Evolutionary conservation across 2,888 invertebrate genomes (phyloP), one percentile per base, ranked within the genome.

Genomic region (Drosophila subsilvestris): DNA sequence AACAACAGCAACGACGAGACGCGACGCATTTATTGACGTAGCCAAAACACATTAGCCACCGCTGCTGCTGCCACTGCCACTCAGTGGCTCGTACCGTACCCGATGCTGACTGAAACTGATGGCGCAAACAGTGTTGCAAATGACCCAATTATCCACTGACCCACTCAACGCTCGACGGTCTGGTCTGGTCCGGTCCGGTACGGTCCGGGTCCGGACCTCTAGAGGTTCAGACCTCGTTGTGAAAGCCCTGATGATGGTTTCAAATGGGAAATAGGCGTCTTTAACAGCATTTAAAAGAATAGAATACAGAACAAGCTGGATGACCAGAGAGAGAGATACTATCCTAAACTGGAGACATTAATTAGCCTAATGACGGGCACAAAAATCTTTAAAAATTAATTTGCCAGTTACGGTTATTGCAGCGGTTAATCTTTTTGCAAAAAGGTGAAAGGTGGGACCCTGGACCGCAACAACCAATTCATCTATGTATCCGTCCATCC

Each of bases 71-170:
- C 9, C 48, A 42, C 20, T 37, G 53, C 42, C 42, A 54, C 32
- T 43, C 29, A 27, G 25, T 58, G 50, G 61, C 48, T 56, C 63
- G 49, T 56, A 62, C 73, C 37, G n/a, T 61, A 54, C 50, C 50
- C 20, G 54, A 48, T 51, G 75, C 59, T 69, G 74, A 76, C 73
- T 75, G 88, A 86, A 73, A 73, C 73, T 75, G 89, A 86, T 89
- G 85, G 85, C 76, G 88, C 88, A 86, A 89, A 89, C 86, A 85
- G 76, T 80, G 88, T 89, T 80, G 80, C 84, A 90, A 90, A 89
- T 90, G 91, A 91, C 91, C 91, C 89, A 90, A 90, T 91, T 91
- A 89, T 91, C 91, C 89, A 91, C 90, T 91, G 91, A 91, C 91
- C 91, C 91, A 91, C 91, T 91, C 90, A 80, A 79, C 72, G 74